Conservation (phyloP, 2,888 invertebrate species). For the Andrena trimmerana region DNA sequence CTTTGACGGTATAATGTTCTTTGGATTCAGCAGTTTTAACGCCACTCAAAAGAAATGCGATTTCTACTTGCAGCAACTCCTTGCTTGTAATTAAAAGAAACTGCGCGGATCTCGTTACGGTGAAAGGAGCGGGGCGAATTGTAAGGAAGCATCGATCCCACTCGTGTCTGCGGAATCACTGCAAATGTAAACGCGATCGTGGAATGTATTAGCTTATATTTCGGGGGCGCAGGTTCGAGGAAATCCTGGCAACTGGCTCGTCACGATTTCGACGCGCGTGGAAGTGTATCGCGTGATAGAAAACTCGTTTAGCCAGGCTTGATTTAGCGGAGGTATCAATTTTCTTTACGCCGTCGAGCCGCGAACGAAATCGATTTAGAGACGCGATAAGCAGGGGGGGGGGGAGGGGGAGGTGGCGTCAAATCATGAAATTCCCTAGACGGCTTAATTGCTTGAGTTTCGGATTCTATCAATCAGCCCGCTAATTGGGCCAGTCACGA, state of each 20-base stretch:
- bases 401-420: background rate
- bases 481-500: constrained; percentile 62
- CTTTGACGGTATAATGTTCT: constrained; percentile 9
- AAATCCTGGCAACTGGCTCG: constrained; percentile 12
- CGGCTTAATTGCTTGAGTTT: constrained; percentile 62
- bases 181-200: background rate
- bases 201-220: background rate
- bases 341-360: constrained; percentile 34
- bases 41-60: background rate
- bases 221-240: background rate
- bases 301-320: constrained; percentile 14
- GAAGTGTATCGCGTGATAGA: constrained; percentile 54
- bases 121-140: too few relatives aligned
- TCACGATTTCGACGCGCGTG: constrained; percentile 21
- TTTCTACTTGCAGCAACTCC: background rate
- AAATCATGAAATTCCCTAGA: constrained; percentile 57
- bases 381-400: constrained; percentile 34
- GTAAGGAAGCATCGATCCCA: background rate
- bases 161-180: background rate
- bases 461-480: constrained; percentile 66
- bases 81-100: background rate
- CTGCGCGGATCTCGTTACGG: too few relatives aligned
- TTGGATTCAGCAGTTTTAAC: background rate
- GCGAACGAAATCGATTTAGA: constrained; percentile 54
- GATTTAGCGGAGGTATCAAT: constrained; percentile 51